phyloP scores from a whole-genome alignment of 2,888 invertebrate genomes.

The Tenthredo scrophulariae region DNA sequence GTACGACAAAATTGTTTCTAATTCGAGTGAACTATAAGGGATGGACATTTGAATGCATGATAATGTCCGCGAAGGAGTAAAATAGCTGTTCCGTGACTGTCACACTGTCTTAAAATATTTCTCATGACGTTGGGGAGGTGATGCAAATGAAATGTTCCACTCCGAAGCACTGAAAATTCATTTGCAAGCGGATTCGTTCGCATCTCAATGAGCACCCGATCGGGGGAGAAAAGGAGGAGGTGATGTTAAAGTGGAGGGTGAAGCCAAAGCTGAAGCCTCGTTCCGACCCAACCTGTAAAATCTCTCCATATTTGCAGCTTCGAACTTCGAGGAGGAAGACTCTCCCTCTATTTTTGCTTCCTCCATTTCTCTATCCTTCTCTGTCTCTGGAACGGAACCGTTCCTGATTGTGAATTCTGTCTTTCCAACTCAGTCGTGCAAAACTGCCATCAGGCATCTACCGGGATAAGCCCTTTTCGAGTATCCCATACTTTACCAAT shows the following conservation, averaged over 20 bases:
- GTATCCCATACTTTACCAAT: conserved; percentile 5
- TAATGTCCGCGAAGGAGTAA: background rate
- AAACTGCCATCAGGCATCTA: conserved; percentile 37
- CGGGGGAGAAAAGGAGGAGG: conserved; percentile 7
- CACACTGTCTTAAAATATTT: conserved; percentile 17
- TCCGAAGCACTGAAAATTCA: conserved; percentile 47
- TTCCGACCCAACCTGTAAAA: conserved; percentile 25
- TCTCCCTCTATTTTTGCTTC: conserved; percentile 18
- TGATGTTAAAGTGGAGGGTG: conserved; percentile 1
- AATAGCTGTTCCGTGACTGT: conserved; percentile 8
- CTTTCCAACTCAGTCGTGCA: conserved; percentile 41
- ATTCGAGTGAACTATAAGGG: background rate
- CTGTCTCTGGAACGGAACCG: background rate
- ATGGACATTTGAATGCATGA: background rate
- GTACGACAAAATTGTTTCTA: background rate
- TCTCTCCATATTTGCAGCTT: conserved; percentile 32
- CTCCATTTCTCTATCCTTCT: background rate
- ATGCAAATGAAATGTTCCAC: conserved; percentile 53
- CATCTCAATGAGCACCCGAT: conserved; percentile 44
- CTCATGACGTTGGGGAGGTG: background rate
- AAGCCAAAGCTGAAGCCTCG: background rate
- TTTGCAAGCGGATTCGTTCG: conserved; percentile 49
- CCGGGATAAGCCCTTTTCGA: conserved; percentile 33
- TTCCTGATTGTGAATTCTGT: conserved; percentile 46
- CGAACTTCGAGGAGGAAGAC: background rate